Evolutionary conservation across 2,888 invertebrate genomes (phyloP).

Genomic region (Chalcosyrphus nemorum): DNA sequence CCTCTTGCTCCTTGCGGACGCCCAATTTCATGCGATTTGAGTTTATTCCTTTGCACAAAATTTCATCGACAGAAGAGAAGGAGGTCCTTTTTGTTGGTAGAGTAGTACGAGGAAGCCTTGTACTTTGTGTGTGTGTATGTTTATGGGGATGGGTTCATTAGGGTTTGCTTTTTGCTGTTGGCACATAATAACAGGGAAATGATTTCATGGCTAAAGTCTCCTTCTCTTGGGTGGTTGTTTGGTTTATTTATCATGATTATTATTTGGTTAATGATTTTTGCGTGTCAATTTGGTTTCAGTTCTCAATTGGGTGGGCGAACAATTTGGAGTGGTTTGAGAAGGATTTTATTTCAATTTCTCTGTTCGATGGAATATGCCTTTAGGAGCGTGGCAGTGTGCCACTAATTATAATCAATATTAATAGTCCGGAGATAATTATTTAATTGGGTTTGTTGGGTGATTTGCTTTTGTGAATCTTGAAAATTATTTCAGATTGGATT

Average conservation of each 20-base stretch:
- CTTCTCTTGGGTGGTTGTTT: conserved; percentile 15
- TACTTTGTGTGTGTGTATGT: neutral
- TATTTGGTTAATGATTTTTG: conserved; percentile 66
- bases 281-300: conserved; percentile 48
- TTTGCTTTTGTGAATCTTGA: too few species aligned
- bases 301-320: conserved; percentile 13
- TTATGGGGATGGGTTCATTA: conserved; percentile 18
- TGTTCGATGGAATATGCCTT: neutral
- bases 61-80: too few species aligned
- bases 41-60: neutral
- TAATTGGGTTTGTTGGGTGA: neutral
- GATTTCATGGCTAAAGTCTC: conserved; percentile 48
- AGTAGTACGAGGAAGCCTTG: neutral
- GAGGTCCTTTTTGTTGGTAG: neutral
- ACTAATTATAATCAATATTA: conserved; percentile 9
- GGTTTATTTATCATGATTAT: conserved; percentile 57
- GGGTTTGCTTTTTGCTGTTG: conserved; percentile 37
- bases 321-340: neutral
- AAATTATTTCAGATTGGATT: too few species aligned
- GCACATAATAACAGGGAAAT: conserved; percentile 55
- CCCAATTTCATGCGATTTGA: conserved; percentile 30
- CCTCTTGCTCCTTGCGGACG: neutral
- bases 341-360: neutral
- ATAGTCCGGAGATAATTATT: neutral
- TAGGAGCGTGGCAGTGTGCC: neutral